phyloP scores from a whole-genome alignment of 2,113 vertebrate species.

The Prionailurus bengalensis region DNA sequence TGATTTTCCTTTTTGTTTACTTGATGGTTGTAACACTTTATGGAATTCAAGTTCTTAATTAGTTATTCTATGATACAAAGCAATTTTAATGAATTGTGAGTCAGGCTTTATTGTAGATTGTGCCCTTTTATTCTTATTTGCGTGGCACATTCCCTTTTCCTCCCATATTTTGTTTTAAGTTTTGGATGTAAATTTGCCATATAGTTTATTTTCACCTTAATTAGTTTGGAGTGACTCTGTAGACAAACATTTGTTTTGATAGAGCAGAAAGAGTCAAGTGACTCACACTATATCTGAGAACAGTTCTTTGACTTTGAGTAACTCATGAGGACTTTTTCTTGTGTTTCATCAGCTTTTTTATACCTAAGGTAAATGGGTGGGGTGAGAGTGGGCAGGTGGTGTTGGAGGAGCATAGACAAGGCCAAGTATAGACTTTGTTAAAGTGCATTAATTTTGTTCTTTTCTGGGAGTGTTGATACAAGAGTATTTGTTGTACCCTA shows the following conservation, averaged over 20 bases:
- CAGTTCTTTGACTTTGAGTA: not conserved
- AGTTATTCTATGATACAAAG: not conserved
- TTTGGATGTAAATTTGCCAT: not conserved
- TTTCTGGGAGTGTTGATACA: not conserved
- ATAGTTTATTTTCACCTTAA: not conserved
- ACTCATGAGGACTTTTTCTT: not conserved
- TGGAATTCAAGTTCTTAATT: not conserved
- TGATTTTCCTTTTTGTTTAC: not conserved
- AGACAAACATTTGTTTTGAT: not conserved
- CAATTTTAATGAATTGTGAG: not conserved
- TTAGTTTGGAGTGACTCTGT: not conserved
- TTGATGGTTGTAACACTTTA: constrained; percentile 15
- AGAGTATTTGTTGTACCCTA: not conserved
- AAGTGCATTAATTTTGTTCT: not conserved
- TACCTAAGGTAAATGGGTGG: not conserved
- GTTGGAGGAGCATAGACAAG: not conserved
- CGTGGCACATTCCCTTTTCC: not conserved
- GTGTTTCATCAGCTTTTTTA: not conserved
- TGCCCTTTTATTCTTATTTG: not conserved
- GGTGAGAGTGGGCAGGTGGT: not conserved
- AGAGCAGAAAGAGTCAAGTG: not conserved
- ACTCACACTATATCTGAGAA: not conserved
- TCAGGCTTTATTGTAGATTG: not conserved
- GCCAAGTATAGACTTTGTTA: not conserved
- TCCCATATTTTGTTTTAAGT: not conserved